These are phyloP conservation scores for Psilanteris sp. DNA, from an alignment of 1,140 invertebrate genomes.

Conservation along the genomic window DNA sequence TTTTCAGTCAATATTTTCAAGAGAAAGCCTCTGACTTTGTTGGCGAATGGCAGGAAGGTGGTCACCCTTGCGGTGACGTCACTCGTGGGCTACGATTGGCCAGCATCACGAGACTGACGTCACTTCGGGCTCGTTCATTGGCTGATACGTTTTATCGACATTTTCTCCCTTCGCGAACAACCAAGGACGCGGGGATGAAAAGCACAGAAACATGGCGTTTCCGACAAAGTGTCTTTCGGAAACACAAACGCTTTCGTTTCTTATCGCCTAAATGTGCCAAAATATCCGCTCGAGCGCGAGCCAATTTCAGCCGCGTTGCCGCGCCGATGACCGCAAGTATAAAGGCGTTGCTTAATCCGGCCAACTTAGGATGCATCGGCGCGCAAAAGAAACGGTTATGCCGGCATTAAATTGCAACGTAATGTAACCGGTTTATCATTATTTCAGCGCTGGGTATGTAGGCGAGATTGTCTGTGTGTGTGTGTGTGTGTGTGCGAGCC, in stretches of 20 bases:
- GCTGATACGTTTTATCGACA: slow-evolving; percentile 79
- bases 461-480: no score
- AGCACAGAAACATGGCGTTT: slow-evolving; percentile 70
- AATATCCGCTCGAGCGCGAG: no score
- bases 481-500: no score
- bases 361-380: no score
- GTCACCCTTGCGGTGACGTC: slow-evolving; percentile 71
- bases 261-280: slow-evolving; percentile 15
- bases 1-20: slow-evolving; percentile 60
- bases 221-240: slow-evolving; percentile 59
- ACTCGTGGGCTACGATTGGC: slow-evolving; percentile 74
- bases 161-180: slow-evolving; percentile 69
- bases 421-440: no score
- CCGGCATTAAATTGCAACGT: no score
- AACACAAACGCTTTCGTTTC: slow-evolving; percentile 48
- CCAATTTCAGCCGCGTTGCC: no score
- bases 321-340: no score
- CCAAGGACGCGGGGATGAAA: slow-evolving; percentile 59
- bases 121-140: slow-evolving; percentile 75
- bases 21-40: slow-evolving; percentile 74
- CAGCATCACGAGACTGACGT: slow-evolving; percentile 74
- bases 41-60: slow-evolving; percentile 65
- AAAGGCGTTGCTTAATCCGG: no score
- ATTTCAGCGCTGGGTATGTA: no score
- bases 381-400: no score